Conservation (phyloP, 2,113 vertebrate genomes). For the Hypocryptadius cinnamomeus region DNA sequence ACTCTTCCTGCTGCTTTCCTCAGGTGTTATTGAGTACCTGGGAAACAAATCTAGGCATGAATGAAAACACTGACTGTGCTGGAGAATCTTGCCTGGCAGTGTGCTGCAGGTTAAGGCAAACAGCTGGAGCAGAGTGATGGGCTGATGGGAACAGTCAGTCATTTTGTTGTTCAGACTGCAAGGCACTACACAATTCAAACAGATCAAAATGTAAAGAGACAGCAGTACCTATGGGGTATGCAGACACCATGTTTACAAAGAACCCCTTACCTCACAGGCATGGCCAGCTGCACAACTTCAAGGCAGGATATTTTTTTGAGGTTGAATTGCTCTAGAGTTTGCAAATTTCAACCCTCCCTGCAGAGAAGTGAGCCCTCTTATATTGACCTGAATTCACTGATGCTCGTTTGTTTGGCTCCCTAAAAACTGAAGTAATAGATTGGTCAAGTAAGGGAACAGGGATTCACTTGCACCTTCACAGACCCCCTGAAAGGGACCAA, state of each 20-base stretch:
- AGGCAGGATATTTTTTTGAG: neutral
- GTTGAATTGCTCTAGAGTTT: neutral
- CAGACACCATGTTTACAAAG: neutral
- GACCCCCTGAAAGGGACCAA: neutral
- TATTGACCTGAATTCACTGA: neutral
- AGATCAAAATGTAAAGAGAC: slow-evolving; percentile 19
- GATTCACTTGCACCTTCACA: neutral
- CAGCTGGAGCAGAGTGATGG: neutral
- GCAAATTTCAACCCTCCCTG: neutral
- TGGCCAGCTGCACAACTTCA: neutral
- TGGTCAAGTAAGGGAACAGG: neutral
- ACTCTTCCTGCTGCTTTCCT: neutral
- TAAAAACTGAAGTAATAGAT: neutral
- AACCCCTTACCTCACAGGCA: neutral
- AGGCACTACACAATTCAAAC: neutral
- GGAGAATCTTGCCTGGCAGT: neutral
- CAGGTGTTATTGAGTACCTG: neutral
- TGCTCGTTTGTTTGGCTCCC: neutral
- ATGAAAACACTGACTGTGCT: neutral
- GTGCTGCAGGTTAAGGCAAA: neutral
- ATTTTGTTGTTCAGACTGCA: neutral
- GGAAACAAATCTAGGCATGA: neutral
- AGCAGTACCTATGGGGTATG: neutral
- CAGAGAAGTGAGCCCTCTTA: neutral
- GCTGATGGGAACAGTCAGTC: slow-evolving; percentile 4